phyloP scores from a whole-genome alignment of 1,140 invertebrate species.

The Reticulitermes speratus region DNA sequence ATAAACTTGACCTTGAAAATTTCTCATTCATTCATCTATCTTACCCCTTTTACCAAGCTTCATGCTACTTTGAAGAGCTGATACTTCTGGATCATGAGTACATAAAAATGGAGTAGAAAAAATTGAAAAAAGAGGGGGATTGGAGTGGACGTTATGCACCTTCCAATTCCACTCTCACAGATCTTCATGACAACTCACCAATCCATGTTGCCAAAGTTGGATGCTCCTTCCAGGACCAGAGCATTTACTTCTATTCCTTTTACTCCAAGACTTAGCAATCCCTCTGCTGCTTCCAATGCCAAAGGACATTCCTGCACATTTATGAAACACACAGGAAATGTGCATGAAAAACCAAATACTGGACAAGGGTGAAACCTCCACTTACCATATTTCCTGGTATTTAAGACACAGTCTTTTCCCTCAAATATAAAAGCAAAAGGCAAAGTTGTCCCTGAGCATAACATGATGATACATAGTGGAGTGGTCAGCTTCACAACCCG shows the following conservation, averaged over 20 bases:
- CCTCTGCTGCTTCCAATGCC: constrained; percentile 67
- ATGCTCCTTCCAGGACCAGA: constrained; percentile 59
- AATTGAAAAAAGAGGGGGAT: background rate
- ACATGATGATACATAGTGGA: too few relatives aligned
- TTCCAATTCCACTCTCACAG: too few relatives aligned
- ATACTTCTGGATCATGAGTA: background rate
- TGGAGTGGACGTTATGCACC: too few relatives aligned
- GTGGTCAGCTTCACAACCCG: too few relatives aligned
- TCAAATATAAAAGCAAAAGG: too few relatives aligned
- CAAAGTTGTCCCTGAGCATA: too few relatives aligned
- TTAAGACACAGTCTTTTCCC: background rate
- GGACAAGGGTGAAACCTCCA: background rate
- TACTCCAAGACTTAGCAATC: constrained; percentile 65
- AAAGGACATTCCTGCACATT: constrained; percentile 65
- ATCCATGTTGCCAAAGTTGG: constrained; percentile 48
- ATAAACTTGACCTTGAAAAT: too few relatives aligned
- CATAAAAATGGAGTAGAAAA: background rate
- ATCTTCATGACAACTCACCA: constrained; percentile 48
- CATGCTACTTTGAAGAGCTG: background rate
- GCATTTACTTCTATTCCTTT: constrained; percentile 69
- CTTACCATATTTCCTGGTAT: background rate
- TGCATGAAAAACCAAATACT: too few relatives aligned
- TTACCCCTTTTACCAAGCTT: too few relatives aligned
- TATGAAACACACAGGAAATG: background rate
- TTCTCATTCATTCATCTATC: too few relatives aligned